Conservation (phyloP, 2,113 vertebrate species). For the Sisor rabdophorus region DNA sequence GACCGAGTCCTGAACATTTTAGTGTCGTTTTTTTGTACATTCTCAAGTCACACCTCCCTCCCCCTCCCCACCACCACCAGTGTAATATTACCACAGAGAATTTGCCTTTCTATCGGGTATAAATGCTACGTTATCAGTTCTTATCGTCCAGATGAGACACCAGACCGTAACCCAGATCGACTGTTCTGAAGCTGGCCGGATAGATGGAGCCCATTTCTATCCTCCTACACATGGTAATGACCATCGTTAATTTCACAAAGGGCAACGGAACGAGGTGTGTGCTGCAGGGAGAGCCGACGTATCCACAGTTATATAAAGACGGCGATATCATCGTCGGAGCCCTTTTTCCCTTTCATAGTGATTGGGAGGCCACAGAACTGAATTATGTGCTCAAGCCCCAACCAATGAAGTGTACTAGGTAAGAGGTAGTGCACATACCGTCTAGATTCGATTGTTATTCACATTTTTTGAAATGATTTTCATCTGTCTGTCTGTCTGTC, state of each 20-base stretch:
- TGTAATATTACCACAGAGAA: slow-evolving; percentile 7
- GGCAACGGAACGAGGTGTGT: slow-evolving; percentile 44
- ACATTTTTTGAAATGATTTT: neutral
- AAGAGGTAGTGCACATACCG: neutral
- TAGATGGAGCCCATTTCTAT: slow-evolving; percentile 1
- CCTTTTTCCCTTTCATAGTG: slow-evolving; percentile 70
- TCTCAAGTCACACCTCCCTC: slow-evolving; percentile 25
- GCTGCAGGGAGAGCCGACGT: slow-evolving; percentile 46
- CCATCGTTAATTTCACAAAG: slow-evolving; percentile 25
- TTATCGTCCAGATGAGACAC: neutral
- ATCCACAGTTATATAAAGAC: slow-evolving; percentile 63
- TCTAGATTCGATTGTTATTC: neutral
- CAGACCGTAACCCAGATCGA: neutral
- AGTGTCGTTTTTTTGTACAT: neutral
- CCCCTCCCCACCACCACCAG: slow-evolving; percentile 3
- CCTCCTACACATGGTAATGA: slow-evolving; percentile 41
- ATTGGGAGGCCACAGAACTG: slow-evolving; percentile 27
- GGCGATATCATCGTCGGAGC: slow-evolving; percentile 68
- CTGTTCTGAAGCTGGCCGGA: neutral
- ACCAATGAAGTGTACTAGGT: slow-evolving; percentile 34
- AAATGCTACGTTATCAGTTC: slow-evolving; percentile 21
- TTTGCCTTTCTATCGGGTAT: slow-evolving; percentile 3
- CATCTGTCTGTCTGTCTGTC: neutral
- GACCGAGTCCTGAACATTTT: neutral
- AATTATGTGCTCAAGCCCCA: slow-evolving; percentile 53